phyloP scores from a whole-genome alignment of 2,888 invertebrate genomes.

The Chamaedrilus cognettii region DNA sequence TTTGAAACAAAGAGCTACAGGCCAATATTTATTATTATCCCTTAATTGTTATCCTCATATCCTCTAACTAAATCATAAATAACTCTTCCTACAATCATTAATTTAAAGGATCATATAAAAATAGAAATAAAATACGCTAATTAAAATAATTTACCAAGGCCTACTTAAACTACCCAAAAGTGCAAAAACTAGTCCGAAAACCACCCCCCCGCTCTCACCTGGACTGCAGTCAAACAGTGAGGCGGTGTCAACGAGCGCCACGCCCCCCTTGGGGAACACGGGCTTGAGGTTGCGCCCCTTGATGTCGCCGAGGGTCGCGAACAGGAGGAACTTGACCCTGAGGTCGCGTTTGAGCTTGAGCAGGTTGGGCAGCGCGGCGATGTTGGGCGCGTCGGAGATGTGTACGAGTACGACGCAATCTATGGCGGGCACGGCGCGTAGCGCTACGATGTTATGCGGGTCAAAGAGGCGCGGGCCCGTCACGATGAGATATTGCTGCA shows the following conservation, averaged over 20 bases:
- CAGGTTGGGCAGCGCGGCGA: conserved; percentile 31
- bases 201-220: conserved; percentile 14
- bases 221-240: conserved; percentile 24
- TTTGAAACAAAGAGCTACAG: too few relatives aligned
- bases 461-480: conserved; percentile 32
- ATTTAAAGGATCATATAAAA: too few relatives aligned
- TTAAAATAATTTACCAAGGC: background rate
- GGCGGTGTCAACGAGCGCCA: conserved; percentile 28
- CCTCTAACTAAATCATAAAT: too few relatives aligned
- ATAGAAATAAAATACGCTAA: too few relatives aligned
- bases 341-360: conserved; percentile 31
- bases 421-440: conserved; percentile 14
- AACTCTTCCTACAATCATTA: too few relatives aligned
- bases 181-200: background rate
- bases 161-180: conserved; percentile 11
- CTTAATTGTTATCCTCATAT: too few relatives aligned
- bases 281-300: conserved; percentile 23
- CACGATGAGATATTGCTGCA: conserved; percentile 29
- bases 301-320: conserved; percentile 30
- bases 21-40: too few relatives aligned
- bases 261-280: conserved; percentile 30
- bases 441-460: conserved; percentile 27
- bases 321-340: conserved; percentile 30
- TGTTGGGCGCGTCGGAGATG: conserved; percentile 19
- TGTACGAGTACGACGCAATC: conserved; percentile 31